phyloP scores from a whole-genome alignment of 2,113 vertebrate genomes.

The Aegotheles bennettii region DNA sequence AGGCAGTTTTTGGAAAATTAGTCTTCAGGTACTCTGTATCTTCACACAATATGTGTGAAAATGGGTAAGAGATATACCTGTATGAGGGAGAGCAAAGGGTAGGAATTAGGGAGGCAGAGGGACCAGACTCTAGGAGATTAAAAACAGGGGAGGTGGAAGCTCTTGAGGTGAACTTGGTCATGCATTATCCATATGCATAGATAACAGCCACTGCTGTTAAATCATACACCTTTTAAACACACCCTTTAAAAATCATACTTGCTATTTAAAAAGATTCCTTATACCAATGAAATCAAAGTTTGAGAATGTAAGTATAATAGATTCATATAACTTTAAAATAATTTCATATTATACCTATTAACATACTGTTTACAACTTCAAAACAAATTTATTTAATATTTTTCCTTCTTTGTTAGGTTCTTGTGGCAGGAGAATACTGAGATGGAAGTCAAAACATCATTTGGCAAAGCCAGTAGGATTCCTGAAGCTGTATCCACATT shows the following conservation, averaged over 20 bases:
- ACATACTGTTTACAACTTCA: background rate
- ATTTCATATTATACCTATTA: background rate
- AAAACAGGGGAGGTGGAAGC: background rate
- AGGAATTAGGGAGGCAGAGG: background rate
- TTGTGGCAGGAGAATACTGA: slow-evolving; percentile 57
- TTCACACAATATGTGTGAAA: background rate
- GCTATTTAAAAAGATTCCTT: background rate
- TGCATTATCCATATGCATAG: fast-evolving
- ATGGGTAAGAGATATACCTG: background rate
- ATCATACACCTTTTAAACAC: background rate
- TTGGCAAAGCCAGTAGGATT: slow-evolving; percentile 82
- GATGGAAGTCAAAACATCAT: slow-evolving; percentile 88
- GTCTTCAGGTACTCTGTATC: background rate
- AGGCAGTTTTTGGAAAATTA: background rate
- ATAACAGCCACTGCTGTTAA: background rate
- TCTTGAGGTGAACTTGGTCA: background rate
- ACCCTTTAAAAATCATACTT: background rate
- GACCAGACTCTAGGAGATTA: background rate
- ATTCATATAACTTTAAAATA: background rate
- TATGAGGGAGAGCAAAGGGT: background rate
- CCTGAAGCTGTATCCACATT: slow-evolving; percentile 84
- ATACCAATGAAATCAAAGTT: background rate
- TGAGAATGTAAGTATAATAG: background rate
- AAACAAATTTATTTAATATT: background rate
- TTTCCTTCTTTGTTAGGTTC: background rate